These are phyloP conservation scores for Xiphophorus birchmanni DNA, from an alignment of 2,797 vertebrate species.

Conservation along the genomic window DNA sequence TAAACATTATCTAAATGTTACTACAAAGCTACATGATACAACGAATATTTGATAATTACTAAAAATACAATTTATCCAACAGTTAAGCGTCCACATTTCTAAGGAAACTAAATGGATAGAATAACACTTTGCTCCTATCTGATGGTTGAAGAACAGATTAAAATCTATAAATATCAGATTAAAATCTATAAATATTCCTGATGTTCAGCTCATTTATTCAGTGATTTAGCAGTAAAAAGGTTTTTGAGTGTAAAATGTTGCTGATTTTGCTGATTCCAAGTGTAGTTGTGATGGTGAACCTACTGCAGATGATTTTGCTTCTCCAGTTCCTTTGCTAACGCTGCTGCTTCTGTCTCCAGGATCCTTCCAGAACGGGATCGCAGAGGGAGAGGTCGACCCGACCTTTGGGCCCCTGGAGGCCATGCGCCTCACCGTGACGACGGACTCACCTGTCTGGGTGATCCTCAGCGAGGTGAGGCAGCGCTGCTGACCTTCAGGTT, in stretches of 20 bases:
- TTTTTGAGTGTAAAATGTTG: too few species aligned
- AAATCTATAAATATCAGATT: too few species aligned
- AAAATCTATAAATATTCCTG: background rate
- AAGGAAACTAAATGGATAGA: too few species aligned
- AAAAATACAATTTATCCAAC: too few species aligned
- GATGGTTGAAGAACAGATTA: too few species aligned
- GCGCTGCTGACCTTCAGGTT: background rate
- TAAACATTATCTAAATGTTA: too few species aligned
- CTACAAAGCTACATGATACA: too few species aligned
- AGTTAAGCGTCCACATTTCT: too few species aligned
- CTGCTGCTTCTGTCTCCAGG: slow-evolving; percentile 72
- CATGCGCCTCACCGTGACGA: slow-evolving; percentile 90
- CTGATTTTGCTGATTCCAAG: too few species aligned
- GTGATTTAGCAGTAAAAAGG: too few species aligned
- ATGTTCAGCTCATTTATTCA: background rate
- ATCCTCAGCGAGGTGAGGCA: slow-evolving; percentile 91
- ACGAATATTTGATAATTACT: too few species aligned
- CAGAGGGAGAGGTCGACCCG: slow-evolving; percentile 93
- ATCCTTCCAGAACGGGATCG: slow-evolving; percentile 90
- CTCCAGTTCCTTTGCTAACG: background rate
- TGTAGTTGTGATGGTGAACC: background rate
- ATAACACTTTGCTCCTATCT: too few species aligned
- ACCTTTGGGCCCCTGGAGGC: slow-evolving; percentile 94
- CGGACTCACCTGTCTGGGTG: slow-evolving; percentile 96
- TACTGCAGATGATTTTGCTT: background rate